These are phyloP conservation scores for Halcyon malimbica DNA, from an alignment of 2,113 vertebrate species.

Conservation along the genomic window DNA sequence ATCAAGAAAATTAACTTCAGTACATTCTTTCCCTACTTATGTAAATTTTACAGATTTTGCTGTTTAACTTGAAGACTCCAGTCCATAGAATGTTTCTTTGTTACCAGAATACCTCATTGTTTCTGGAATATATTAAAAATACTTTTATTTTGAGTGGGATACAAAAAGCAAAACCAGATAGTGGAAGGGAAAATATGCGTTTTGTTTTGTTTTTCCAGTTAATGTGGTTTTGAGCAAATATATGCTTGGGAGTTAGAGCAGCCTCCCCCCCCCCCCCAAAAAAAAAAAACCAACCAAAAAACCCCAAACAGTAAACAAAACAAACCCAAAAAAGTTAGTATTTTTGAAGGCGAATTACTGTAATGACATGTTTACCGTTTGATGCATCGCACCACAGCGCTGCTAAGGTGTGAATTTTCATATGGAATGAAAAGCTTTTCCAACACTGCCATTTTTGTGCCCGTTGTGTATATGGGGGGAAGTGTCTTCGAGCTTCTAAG, in stretches of 20 bases:
- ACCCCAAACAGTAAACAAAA: too few species aligned
- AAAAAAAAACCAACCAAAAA: too few species aligned
- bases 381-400: background rate
- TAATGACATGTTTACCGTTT: background rate
- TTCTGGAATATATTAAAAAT: background rate
- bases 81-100: background rate
- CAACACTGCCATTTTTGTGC: background rate
- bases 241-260: background rate
- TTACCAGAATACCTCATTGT: background rate
- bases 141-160: background rate
- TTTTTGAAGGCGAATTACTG: background rate
- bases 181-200: background rate
- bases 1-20: background rate
- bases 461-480: accelerated
- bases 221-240: background rate
- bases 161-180: background rate
- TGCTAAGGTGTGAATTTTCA: background rate
- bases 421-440: background rate
- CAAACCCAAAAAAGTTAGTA: background rate
- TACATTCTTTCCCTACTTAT: accelerated
- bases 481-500: background rate
- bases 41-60: background rate
- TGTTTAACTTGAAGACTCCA: background rate
- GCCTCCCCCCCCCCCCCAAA: too few species aligned
- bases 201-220: background rate